Evolutionary conservation across 2,113 vertebrate species (phyloP).

Genomic region (Guaruba guarouba): DNA sequence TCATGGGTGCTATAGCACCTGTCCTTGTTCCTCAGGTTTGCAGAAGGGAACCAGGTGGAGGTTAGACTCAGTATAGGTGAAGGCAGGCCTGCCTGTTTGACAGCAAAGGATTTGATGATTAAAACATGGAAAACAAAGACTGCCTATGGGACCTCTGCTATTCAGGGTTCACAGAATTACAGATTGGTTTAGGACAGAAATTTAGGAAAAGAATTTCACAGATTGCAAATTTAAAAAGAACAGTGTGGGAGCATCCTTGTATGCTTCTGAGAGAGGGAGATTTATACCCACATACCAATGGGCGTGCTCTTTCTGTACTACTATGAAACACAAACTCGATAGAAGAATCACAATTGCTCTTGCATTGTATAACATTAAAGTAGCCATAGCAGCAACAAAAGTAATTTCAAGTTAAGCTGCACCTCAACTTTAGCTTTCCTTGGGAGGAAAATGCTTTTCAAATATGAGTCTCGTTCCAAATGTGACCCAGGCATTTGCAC

Average conservation of each 20-base stretch:
- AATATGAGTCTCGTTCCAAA: not conserved
- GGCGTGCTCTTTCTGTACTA: slow-evolving; percentile 1
- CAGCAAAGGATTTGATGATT: not conserved
- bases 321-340: not conserved
- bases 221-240: slow-evolving; percentile 19
- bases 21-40: not conserved
- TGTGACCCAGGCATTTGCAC: not conserved
- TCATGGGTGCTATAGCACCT: not conserved
- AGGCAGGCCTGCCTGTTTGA: not conserved
- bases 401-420: not conserved
- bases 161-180: not conserved
- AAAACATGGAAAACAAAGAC: not conserved
- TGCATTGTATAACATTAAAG: not conserved
- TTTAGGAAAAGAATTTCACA: not conserved
- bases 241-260: not conserved
- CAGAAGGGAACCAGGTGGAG: not conserved
- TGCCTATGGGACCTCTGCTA: not conserved
- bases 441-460: not conserved
- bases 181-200: not conserved
- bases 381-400: not conserved
- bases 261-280: not conserved
- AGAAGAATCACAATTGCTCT: not conserved
- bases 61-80: not conserved
- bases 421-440: not conserved
- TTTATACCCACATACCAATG: not conserved